Percentiles rank a stretch among this genome's conserved stretches.
These are phyloP conservation scores for Lobophora halterata DNA, from an alignment of 2,888 invertebrate genomes.

Conservation along the genomic window DNA sequence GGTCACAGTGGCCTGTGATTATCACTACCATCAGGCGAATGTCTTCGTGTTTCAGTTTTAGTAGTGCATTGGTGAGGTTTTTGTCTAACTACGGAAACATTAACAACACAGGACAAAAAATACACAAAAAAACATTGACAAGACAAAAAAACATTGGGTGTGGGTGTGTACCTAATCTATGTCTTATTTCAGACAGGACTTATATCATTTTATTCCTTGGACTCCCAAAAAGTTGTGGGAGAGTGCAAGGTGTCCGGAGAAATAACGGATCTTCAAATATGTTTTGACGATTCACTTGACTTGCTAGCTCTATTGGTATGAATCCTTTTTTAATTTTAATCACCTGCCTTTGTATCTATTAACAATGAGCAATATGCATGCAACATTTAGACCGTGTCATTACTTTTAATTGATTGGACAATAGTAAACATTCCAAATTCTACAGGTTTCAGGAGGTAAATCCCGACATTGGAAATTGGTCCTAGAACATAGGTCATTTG, in stretches of 20 bases:
- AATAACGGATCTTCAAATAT: constrained; percentile 83
- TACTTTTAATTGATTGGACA: too few species aligned
- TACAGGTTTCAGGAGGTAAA: constrained; percentile 86
- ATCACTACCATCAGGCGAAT: too few species aligned
- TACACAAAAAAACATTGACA: too few species aligned
- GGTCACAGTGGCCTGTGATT: too few species aligned
- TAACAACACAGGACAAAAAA: too few species aligned
- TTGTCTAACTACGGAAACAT: too few species aligned
- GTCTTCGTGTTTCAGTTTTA: too few species aligned
- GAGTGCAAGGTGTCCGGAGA: constrained; percentile 83
- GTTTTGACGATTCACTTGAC: constrained; percentile 86
- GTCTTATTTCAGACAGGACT: constrained; percentile 69
- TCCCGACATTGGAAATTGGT: constrained; percentile 91
- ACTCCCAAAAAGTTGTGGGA: constrained; percentile 84
- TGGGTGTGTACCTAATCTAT: constrained; percentile 2
- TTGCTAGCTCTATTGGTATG: constrained; percentile 71
- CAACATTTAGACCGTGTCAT: too few species aligned
- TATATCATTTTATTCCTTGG: constrained; percentile 85
- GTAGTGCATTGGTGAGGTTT: too few species aligned
- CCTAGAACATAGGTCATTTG: constrained; percentile 87
- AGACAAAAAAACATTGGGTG: too few species aligned
- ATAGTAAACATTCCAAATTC: constrained; percentile 3
- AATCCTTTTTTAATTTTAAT: constrained; percentile 13
- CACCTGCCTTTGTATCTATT: too few species aligned
- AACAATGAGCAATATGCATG: too few species aligned